Evolutionary conservation across 2,797 vertebrate species (phyloP).

Genomic region (Bradypodion ventrale): DNA sequence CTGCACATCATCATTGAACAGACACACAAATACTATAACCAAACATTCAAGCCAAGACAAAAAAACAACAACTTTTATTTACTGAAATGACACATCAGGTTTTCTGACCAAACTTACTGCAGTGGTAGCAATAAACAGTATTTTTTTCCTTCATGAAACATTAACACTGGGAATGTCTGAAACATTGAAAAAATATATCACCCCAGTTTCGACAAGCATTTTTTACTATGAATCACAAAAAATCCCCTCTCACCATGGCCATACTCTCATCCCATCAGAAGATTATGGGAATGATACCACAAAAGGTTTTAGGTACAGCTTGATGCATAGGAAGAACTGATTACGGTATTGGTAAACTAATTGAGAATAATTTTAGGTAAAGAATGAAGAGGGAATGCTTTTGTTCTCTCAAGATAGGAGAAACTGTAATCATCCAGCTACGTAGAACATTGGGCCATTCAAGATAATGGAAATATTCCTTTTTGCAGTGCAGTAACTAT

Average conservation of each 20-base stretch:
- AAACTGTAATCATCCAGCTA: too few species aligned
- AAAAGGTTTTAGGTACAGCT: too few species aligned
- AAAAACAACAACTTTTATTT: constrained; percentile 9
- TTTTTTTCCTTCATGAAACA: background rate
- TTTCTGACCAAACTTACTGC: background rate
- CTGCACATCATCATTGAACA: background rate
- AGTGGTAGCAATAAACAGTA: background rate
- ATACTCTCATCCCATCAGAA: too few species aligned
- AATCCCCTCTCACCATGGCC: too few species aligned
- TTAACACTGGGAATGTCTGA: background rate
- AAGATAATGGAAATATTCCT: background rate
- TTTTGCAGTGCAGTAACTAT: background rate
- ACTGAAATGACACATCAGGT: constrained; percentile 6
- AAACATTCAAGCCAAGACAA: constrained; percentile 6
- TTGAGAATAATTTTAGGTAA: background rate
- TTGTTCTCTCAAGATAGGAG: background rate
- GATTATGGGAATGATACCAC: too few species aligned
- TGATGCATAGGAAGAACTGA: background rate
- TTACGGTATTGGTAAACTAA: background rate
- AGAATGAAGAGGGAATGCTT: background rate
- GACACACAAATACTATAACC: background rate
- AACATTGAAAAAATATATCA: background rate
- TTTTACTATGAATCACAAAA: too few species aligned
- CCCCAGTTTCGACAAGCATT: too few species aligned
- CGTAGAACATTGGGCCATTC: background rate